Conservation (phyloP, 1,140 invertebrate species). For the Heliconius melpomene region DNA sequence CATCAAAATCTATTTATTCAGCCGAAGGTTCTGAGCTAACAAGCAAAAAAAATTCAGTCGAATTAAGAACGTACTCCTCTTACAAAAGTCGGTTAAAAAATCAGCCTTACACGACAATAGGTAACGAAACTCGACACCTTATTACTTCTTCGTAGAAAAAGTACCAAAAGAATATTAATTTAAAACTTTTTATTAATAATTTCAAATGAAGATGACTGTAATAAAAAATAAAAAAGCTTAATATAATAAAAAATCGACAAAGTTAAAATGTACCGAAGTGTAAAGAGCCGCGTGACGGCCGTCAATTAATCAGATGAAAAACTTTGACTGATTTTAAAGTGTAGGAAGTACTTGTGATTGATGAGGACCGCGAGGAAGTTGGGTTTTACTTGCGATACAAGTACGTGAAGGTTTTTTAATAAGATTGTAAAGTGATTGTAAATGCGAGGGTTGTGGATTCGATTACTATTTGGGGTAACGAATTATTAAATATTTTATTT, state of each 20-base stretch:
- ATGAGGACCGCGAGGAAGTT: background rate
- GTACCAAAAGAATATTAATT: background rate
- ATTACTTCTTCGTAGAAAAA: background rate
- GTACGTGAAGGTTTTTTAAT: background rate
- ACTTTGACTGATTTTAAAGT: slow-evolving; percentile 27
- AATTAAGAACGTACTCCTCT: too few species aligned
- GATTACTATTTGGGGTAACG: too few species aligned
- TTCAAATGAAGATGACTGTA: background rate
- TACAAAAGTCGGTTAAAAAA: too few species aligned
- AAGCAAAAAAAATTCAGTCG: too few species aligned
- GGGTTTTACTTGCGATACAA: background rate
- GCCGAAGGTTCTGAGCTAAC: too few species aligned
- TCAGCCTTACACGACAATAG: too few species aligned
- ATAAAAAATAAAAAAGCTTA: background rate
- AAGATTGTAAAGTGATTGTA: too few species aligned
- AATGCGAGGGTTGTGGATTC: too few species aligned
- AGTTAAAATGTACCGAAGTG: slow-evolving; percentile 17
- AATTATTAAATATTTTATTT: too few species aligned
- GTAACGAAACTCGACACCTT: background rate
- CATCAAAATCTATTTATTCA: too few species aligned
- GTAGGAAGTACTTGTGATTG: slow-evolving; percentile 7
- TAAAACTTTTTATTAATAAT: slow-evolving; percentile 1
- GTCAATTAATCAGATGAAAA: slow-evolving; percentile 28
- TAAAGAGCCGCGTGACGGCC: slow-evolving; percentile 18
- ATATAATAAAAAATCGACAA: background rate